A percentile compares a stretch with the other conserved stretches of the same genome.
phyloP scores from a whole-genome alignment of 2,797 vertebrate species.

The Etheostoma perlongum region DNA sequence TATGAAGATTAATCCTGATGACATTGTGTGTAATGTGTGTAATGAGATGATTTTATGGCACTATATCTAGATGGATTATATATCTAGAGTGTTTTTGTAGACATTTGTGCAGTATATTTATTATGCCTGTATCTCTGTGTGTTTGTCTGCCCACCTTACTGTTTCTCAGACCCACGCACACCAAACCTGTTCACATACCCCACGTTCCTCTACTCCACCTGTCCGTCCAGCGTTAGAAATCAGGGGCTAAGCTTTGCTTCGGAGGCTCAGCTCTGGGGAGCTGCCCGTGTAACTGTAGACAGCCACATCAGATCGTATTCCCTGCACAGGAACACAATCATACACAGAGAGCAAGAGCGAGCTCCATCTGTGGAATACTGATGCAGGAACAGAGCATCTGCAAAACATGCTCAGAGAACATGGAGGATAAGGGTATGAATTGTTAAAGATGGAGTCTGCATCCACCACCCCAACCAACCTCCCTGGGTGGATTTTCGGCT shows the following conservation, averaged over 20 bases:
- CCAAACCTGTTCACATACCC: not conserved
- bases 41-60: conserved; percentile 31
- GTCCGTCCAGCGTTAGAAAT: conserved; percentile 28
- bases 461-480: too few species aligned
- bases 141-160: not conserved
- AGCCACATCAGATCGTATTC: conserved; percentile 72
- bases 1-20: conserved; percentile 21
- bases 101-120: conserved; percentile 14
- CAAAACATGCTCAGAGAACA: conserved; percentile 52
- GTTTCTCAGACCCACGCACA: conserved; percentile 4
- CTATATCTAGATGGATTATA: not conserved
- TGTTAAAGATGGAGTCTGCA: conserved; percentile 48
- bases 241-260: conserved; percentile 32
- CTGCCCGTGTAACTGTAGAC: conserved; percentile 62
- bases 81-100: not conserved
- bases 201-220: not conserved
- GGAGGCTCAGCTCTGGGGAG: conserved; percentile 53
- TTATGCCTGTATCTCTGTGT: not conserved
- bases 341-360: conserved; percentile 45
- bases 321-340: conserved; percentile 70
- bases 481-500: too few species aligned
- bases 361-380: conserved; percentile 67
- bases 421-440: conserved; percentile 55
- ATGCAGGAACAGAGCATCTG: conserved; percentile 49
- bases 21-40: conserved; percentile 2